Evolutionary conservation across 2,113 vertebrate genomes (phyloP).

Genomic region (Fregetta grallaria): DNA sequence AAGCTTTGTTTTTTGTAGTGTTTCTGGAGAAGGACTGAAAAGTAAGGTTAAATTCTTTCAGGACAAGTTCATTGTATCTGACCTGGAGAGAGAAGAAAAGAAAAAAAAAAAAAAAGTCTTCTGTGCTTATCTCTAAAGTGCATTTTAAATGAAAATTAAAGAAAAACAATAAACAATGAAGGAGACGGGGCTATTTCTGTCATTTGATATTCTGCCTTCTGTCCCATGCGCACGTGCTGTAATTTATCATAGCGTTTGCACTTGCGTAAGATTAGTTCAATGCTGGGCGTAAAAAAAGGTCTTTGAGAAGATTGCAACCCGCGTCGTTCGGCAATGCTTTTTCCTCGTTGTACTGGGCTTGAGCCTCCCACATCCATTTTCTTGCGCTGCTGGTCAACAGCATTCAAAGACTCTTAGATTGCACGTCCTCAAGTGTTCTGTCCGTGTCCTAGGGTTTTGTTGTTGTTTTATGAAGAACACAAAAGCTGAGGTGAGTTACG

Average conservation of each 20-base stretch:
- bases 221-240: background rate
- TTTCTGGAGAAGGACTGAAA: background rate
- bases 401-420: background rate
- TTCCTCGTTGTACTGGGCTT: background rate
- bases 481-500: background rate
- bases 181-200: background rate
- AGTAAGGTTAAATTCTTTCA: slow-evolving; percentile 34
- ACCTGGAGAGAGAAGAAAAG: background rate
- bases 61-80: background rate
- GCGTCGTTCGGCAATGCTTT: background rate
- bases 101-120: background rate
- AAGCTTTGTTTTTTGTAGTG: background rate
- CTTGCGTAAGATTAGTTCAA: background rate
- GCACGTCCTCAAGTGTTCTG: background rate
- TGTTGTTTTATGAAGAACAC: background rate
- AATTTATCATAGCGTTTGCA: accelerated
- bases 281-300: background rate
- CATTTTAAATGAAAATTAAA: background rate
- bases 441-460: background rate
- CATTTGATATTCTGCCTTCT: background rate
- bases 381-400: background rate
- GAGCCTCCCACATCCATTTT: accelerated
- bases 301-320: background rate
- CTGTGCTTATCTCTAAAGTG: background rate
- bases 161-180: background rate